Evolutionary conservation across 2,888 invertebrate genomes (phyloP).

Genomic region (Limnephilus marmoratus): DNA sequence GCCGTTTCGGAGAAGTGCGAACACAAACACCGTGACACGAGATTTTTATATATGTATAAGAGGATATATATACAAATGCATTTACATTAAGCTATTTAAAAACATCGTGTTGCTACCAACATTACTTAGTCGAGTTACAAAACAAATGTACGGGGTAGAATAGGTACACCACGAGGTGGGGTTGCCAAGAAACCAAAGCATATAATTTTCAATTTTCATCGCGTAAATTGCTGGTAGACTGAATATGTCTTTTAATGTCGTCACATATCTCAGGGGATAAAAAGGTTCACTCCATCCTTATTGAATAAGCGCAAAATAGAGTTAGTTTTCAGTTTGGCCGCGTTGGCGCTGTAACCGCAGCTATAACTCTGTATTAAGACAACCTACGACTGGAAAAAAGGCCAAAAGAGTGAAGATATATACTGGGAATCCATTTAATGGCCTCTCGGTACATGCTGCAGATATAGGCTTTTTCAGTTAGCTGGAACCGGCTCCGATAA

Average conservation of each 20-base stretch:
- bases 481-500: slow-evolving; percentile 59
- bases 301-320: slow-evolving; percentile 50
- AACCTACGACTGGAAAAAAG: slow-evolving; percentile 50
- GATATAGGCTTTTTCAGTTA: slow-evolving; percentile 51
- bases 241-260: slow-evolving; percentile 41
- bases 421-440: slow-evolving; percentile 63
- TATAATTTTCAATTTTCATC: slow-evolving; percentile 11
- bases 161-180: not conserved
- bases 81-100: not conserved
- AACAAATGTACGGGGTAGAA: not conserved
- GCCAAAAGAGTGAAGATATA: slow-evolving; percentile 59
- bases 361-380: slow-evolving; percentile 64
- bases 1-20: too few species aligned
- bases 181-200: not conserved
- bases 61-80: too few species aligned
- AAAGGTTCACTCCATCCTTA: slow-evolving; percentile 51
- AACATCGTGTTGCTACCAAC: not conserved
- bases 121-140: not conserved
- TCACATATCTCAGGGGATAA: slow-evolving; percentile 39
- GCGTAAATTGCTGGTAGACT: slow-evolving; percentile 27
- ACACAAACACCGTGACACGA: too few species aligned
- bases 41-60: too few species aligned
- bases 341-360: slow-evolving; percentile 56
- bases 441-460: slow-evolving; percentile 12
- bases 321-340: slow-evolving; percentile 42